Conservation (phyloP, 2,113 vertebrate species). For the Hiodon tergisus region DNA sequence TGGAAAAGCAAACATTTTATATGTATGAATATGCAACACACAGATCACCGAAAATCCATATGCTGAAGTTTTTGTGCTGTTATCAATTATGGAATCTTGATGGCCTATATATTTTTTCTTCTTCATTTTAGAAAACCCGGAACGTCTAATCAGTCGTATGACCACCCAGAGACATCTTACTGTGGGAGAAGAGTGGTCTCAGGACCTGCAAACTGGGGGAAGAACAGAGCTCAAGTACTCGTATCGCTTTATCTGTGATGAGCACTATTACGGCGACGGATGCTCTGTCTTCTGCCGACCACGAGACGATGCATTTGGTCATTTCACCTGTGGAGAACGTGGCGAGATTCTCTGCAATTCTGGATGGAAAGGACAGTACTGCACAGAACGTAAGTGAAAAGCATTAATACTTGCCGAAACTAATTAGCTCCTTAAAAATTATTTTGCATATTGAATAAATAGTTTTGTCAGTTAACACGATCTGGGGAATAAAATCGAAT, state of each 20-base stretch:
- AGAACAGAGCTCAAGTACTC: constrained; percentile 91
- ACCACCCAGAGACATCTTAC: constrained; percentile 90
- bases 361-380: constrained; percentile 95
- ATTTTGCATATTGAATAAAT: not conserved
- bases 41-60: not conserved
- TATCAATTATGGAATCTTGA: not conserved
- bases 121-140: constrained; percentile 75
- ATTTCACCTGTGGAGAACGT: constrained; percentile 92
- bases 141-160: constrained; percentile 88
- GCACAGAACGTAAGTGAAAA: constrained; percentile 86
- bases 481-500: not conserved
- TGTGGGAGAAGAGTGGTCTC: constrained; percentile 92
- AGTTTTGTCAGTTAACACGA: not conserved
- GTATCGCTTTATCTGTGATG: constrained; percentile 91
- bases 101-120: not conserved
- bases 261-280: constrained; percentile 94
- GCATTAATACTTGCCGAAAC: not conserved
- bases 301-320: constrained; percentile 88
- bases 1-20: not conserved
- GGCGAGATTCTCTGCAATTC: constrained; percentile 94
- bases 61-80: not conserved
- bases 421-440: not conserved
- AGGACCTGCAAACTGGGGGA: constrained; percentile 82
- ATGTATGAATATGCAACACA: not conserved
- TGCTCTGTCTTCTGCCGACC: constrained; percentile 96